These are phyloP conservation scores for Therioaphis trifolii DNA, from an alignment of 2,888 invertebrate species.

Conservation along the genomic window DNA sequence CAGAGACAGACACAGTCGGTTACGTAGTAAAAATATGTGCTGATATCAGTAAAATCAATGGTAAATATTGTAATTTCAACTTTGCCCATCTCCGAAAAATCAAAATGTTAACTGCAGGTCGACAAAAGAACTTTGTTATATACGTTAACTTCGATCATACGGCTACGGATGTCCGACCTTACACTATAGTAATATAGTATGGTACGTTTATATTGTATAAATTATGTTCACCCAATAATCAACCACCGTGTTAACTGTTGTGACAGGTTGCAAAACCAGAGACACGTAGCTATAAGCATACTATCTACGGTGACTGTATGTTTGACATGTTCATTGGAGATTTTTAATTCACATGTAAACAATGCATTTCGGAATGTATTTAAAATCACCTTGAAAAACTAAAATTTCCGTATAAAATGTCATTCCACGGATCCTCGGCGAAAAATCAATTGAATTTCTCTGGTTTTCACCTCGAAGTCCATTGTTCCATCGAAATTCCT, in stretches of 20 bases:
- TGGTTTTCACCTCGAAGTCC: constrained; percentile 34
- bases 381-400: constrained; percentile 41
- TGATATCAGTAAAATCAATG: no score
- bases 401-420: constrained; percentile 42
- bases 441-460: constrained; percentile 44
- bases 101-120: not conserved
- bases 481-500: constrained; percentile 43
- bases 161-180: not conserved
- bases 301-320: not conserved
- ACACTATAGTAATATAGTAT: not conserved
- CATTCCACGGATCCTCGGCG: constrained; percentile 23
- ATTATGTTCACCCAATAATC: not conserved
- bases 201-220: no score
- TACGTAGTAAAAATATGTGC: no score
- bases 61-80: no score
- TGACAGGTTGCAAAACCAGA: not conserved
- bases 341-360: not conserved
- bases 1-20: no score
- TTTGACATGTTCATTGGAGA: not conserved
- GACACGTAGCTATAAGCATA: not conserved
- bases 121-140: not conserved
- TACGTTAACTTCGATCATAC: not conserved
- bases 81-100: no score
- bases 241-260: not conserved
- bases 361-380: not conserved